These are phyloP conservation scores for Drosophila borealis DNA, from an alignment of 2,888 invertebrate species.

Conservation along the genomic window DNA sequence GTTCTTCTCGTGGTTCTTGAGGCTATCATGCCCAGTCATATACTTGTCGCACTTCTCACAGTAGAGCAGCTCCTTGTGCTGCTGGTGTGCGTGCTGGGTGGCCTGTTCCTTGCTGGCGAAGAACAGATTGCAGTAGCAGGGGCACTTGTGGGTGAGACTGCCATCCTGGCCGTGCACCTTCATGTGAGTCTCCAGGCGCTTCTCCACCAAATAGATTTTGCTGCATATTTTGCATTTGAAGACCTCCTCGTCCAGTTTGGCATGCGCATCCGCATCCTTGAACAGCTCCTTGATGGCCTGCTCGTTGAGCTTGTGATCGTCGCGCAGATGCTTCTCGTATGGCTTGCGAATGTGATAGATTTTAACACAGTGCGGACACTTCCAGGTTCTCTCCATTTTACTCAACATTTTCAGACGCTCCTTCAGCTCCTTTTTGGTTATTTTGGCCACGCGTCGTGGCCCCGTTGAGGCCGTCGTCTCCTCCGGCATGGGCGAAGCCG, in stretches of 20 bases:
- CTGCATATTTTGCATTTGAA: slow-evolving; percentile 82
- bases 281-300: slow-evolving; percentile 77
- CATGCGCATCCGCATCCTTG: slow-evolving; percentile 71
- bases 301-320: slow-evolving; percentile 77
- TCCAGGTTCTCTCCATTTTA: slow-evolving; percentile 80
- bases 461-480: slow-evolving; percentile 16
- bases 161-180: slow-evolving; percentile 82
- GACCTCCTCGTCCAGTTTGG: slow-evolving; percentile 72
- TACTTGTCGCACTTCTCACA: slow-evolving; percentile 85
- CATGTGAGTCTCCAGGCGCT: slow-evolving; percentile 80
- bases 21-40: slow-evolving; percentile 84
- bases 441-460: slow-evolving; percentile 74
- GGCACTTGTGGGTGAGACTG: slow-evolving; percentile 84
- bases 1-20: slow-evolving; percentile 84
- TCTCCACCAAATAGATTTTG: slow-evolving; percentile 81
- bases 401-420: slow-evolving; percentile 78
- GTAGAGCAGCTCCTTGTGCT: slow-evolving; percentile 84
- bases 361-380: slow-evolving; percentile 82
- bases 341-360: slow-evolving; percentile 83
- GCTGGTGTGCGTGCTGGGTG: slow-evolving; percentile 83
- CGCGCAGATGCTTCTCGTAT: slow-evolving; percentile 82
- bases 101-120: slow-evolving; percentile 84
- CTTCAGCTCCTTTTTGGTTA: slow-evolving; percentile 76
- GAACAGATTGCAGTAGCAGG: slow-evolving; percentile 84
- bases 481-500: slow-evolving; percentile 30